A percentile compares a stretch with the other conserved stretches of the same genome.
These are phyloP conservation scores for Engraulis encrasicolus DNA, from an alignment of 2,113 vertebrate species.

Conservation along the genomic window DNA sequence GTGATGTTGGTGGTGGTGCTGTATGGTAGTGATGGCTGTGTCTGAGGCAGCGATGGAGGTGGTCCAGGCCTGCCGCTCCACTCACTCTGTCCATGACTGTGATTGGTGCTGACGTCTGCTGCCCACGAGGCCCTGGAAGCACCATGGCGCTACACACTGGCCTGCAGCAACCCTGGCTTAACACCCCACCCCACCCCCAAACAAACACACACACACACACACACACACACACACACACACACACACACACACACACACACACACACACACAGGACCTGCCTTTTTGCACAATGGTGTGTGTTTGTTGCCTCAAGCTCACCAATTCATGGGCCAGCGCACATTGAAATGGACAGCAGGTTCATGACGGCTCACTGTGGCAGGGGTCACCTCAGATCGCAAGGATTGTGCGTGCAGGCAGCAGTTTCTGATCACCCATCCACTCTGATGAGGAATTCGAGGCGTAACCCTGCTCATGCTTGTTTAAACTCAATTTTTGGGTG, in stretches of 20 bases:
- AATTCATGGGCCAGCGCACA: no score
- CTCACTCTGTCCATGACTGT: conserved; percentile 34
- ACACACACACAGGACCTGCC: no score
- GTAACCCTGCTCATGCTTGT: no score
- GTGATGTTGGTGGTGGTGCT: not conserved
- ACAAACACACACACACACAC: conserved; percentile 3
- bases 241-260: no score
- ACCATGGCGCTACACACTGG: not conserved
- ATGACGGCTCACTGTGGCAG: not conserved
- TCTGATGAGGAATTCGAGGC: no score
- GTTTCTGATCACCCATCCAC: no score
- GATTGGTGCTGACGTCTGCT: conserved; percentile 27
- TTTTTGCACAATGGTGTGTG: no score
- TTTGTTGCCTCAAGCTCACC: no score
- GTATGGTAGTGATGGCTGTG: not conserved
- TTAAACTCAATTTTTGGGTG: no score
- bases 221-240: no score
- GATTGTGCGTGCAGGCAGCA: not conserved
- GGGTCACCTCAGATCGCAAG: not conserved
- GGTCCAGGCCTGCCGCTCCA: conserved; percentile 32
- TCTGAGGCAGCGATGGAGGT: conserved; percentile 16
- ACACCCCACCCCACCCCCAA: not conserved
- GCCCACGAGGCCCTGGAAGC: not conserved
- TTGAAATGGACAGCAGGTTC: not conserved
- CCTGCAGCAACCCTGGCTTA: not conserved